Conservation (phyloP, 2,888 invertebrate species). For the Eilema griseolum region DNA sequence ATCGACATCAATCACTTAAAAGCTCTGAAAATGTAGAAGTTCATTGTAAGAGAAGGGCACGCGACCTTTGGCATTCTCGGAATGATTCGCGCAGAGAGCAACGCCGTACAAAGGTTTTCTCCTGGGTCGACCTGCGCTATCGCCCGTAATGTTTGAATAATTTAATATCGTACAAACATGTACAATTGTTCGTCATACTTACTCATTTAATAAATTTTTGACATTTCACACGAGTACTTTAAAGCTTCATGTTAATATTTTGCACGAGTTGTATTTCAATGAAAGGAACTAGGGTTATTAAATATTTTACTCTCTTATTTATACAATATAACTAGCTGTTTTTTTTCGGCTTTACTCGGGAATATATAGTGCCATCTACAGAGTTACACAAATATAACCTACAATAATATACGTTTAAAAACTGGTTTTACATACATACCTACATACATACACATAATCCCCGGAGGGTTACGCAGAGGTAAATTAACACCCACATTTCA, state of each 20-base stretch:
- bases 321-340: too few relatives aligned
- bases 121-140: constrained; percentile 36
- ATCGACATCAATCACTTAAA: constrained; percentile 55
- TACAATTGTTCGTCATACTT: constrained; percentile 34
- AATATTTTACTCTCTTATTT: neutral
- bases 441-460: too few relatives aligned
- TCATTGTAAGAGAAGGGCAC: constrained; percentile 52
- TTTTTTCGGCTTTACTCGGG: neutral
- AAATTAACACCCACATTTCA: too few relatives aligned
- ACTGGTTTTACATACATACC: too few relatives aligned
- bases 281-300: constrained; percentile 7
- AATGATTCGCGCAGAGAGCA: constrained; percentile 53
- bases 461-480: too few relatives aligned
- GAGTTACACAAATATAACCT: too few relatives aligned
- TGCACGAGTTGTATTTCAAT: neutral
- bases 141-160: constrained; percentile 50
- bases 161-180: constrained; percentile 49
- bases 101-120: constrained; percentile 51
- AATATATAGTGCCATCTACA: too few relatives aligned
- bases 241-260: constrained; percentile 18
- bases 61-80: constrained; percentile 68
- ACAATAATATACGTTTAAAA: too few relatives aligned
- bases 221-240: constrained; percentile 28
- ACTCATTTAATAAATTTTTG: constrained; percentile 40
- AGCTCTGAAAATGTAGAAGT: constrained; percentile 56